Evolutionary conservation across 2,113 vertebrate genomes (phyloP).

Genomic region (Thinocorus orbignyianus): DNA sequence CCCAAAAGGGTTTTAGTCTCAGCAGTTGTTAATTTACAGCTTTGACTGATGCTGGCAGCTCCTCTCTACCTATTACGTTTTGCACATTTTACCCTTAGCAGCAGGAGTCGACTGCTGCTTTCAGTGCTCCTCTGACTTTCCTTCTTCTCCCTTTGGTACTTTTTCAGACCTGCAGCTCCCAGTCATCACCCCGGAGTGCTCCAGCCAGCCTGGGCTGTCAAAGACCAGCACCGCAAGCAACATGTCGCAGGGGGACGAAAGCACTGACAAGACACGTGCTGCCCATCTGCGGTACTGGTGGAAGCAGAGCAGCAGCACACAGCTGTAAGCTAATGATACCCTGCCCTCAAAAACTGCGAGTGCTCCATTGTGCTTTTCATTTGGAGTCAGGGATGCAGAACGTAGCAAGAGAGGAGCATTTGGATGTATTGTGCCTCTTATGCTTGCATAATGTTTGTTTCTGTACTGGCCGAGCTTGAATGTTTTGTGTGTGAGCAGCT

Average conservation of each 20-base stretch:
- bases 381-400: background rate
- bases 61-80: background rate
- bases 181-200: slow-evolving; percentile 77
- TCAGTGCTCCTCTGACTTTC: background rate
- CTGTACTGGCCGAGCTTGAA: background rate
- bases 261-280: background rate
- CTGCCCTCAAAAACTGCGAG: background rate
- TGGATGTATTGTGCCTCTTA: background rate
- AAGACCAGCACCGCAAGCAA: background rate
- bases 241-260: background rate
- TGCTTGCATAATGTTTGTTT: background rate
- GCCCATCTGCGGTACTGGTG: background rate
- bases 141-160: background rate
- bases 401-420: background rate
- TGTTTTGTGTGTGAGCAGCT: background rate
- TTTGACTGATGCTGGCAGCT: background rate
- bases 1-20: background rate
- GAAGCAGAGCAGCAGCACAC: background rate
- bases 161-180: slow-evolving; percentile 78
- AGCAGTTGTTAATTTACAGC: background rate
- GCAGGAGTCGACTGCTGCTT: accelerated
- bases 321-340: slow-evolving; percentile 55
- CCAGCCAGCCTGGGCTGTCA: slow-evolving; percentile 5
- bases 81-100: background rate
- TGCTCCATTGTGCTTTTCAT: background rate